These are phyloP conservation scores for Lysiphlebus fabarum DNA, from an alignment of 1,140 invertebrate genomes.

Conservation along the genomic window DNA sequence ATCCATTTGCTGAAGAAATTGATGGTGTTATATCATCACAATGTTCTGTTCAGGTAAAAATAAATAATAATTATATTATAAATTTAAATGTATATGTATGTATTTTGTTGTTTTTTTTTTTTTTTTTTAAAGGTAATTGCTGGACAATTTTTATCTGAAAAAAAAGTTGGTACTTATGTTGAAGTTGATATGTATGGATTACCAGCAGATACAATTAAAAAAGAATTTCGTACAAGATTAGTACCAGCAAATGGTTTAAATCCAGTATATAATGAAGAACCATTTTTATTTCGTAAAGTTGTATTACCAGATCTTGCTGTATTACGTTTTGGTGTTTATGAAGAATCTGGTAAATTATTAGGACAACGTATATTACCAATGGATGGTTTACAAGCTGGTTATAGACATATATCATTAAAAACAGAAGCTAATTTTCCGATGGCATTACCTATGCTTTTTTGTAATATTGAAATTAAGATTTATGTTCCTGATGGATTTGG, in stretches of 20 bases:
- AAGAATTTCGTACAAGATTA: slow-evolving; percentile 78
- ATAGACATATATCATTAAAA: slow-evolving; percentile 94
- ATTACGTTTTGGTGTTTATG: slow-evolving; percentile 95
- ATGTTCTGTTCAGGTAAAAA: slow-evolving; percentile 66
- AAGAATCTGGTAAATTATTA: slow-evolving; percentile 95
- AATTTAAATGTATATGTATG: neutral
- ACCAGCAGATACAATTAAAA: slow-evolving; percentile 78
- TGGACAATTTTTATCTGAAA: slow-evolving; percentile 50
- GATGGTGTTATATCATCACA: slow-evolving; percentile 77
- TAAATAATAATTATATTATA: neutral
- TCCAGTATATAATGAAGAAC: slow-evolving; percentile 81
- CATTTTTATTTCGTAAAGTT: slow-evolving; percentile 82
- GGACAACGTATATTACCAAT: slow-evolving; percentile 96
- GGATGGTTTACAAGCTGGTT: slow-evolving; percentile 96
- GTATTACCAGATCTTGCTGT: slow-evolving; percentile 97
- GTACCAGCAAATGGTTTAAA: slow-evolving; percentile 79
- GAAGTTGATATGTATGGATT: slow-evolving; percentile 84
- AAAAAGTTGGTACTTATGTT: slow-evolving; percentile 66
- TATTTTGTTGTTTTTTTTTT: slow-evolving; percentile 3
- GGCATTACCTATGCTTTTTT: slow-evolving; percentile 98
- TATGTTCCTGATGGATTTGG: slow-evolving; percentile 99
- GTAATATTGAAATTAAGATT: slow-evolving; percentile 98
- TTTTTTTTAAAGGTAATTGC: slow-evolving; percentile 42
- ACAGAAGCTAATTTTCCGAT: slow-evolving; percentile 99
- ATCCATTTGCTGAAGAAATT: slow-evolving; percentile 75